Base-by-base conservation (phyloP, 1,140 invertebrate genomes). In the Magallana ariakensis region DNA sequence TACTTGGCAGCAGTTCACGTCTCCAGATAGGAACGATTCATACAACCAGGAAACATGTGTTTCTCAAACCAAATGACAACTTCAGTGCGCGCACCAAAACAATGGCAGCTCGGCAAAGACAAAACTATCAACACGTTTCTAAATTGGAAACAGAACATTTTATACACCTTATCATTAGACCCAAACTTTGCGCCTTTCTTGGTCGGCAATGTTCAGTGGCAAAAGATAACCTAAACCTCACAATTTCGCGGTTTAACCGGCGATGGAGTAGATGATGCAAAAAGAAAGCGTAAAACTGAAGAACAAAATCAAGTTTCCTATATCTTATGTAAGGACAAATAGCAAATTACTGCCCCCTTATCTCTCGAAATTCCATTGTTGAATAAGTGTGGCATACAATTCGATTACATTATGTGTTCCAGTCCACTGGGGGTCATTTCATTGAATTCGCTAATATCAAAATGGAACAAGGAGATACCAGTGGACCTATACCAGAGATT, bases 401-500 rank as follows among this genome's bases (percentile, higher is more conserved):
- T 4, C 56, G 85, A 7, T 66, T 90, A 11, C 87, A 90, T 80
- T 90, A 83, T 33, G 83, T 87, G 0, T 90, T 90, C 56, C 89
- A 88, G 33, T 60, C 82, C 19, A 85, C 89, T 16, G 87, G 84
- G 3, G 87, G 1, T 0, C 84, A 88, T 60, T 87, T 88, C 54
- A 55, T 89, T 10, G 54, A 33, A 2, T 46, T 46, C 33, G 5
- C 33, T 5, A 46, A 46, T n/a, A 90, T 89, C 15, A 19, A 15
- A 11, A 85, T 89, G 0, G 26, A 87, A 13, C 84, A 86, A 7
- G 85, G 75, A 10, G 89, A 90, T n/a, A 19, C 90, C 90, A 16
- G 90, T 90, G 56, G 87, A 88, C 60, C 60, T 91, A 1, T 90
- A 80, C 54, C 90, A 91, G 53, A 19, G 89, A 8, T 22, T 91